Percentiles rank a stretch among this genome's conserved stretches.
phyloP scores from a whole-genome alignment of 1,140 invertebrate species.

The Tetramorium parvispinum region DNA sequence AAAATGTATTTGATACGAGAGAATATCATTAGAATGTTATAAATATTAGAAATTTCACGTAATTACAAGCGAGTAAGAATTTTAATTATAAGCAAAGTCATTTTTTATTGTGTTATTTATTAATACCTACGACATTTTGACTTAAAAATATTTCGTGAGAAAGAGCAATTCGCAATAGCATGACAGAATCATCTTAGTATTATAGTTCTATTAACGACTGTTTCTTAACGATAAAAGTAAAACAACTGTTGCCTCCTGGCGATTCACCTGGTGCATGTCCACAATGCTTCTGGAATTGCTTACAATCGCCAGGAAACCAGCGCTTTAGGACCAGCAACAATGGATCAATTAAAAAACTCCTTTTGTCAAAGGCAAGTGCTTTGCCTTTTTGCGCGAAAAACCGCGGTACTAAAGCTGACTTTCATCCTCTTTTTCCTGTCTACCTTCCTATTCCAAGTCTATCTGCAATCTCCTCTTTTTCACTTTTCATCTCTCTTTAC shows the following conservation, averaged over 20 bases:
- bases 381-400: slow-evolving; percentile 31
- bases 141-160: neutral
- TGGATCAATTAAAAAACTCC: slow-evolving; percentile 54
- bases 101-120: neutral
- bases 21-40: neutral
- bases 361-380: neutral
- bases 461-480: neutral
- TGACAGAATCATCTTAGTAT: neutral
- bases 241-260: neutral
- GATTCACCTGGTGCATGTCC: neutral
- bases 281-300: neutral
- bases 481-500: neutral
- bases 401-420: slow-evolving; percentile 13
- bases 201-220: neutral
- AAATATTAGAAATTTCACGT: neutral
- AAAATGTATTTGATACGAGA: neutral
- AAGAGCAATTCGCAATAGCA: neutral
- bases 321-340: slow-evolving; percentile 18
- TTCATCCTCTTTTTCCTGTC: slow-evolving; percentile 20
- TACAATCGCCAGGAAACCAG: slow-evolving; percentile 10
- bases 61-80: neutral
- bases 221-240: neutral
- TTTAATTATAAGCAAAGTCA: neutral
- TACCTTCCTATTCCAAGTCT: neutral
- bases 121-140: neutral